Evolutionary conservation across 2,797 vertebrate species (phyloP), one percentile per base, ranked within the genome.

Genomic region (Calcarius lapponicus): DNA sequence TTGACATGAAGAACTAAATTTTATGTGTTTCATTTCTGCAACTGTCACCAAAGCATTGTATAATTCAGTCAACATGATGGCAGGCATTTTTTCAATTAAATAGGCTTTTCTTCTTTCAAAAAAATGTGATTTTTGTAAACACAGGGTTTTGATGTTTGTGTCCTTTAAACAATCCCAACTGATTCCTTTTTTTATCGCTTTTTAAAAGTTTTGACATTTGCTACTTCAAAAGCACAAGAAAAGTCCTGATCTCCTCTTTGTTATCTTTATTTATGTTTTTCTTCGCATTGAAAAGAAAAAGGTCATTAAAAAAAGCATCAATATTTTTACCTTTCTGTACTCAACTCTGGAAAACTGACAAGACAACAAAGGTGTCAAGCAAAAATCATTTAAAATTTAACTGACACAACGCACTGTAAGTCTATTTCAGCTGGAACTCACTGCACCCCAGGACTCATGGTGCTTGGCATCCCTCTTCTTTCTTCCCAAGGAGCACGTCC

Each of bases 61-160:
- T 80, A 86, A 90, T 91, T 92, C 69, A 86, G 50, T 61, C 85
- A 83, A 53, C 2, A 0, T 34, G 78, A 80, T 31, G 54, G 57
- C 32, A 76, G 50, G 65, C 47, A 72, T 90, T 93, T 91, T 96
- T 94, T 88, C 75, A 92, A 78, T 91, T 91, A 91, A 86, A 53
- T 11, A 54, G 31, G 5, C 29, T 40, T 94, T 88, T 76, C 74
- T 92, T 92, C 64, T 60, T 71, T 74, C 31, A 80, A 87, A 95
- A 90, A 94, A 96, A 94, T 32, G 10, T 57, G n/a, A 78, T 40
- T 91, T 96, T 73, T 78, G 53, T 93, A 78, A 93, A 91, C 57
- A 92, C 0, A 56, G 32, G 50, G 18, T 74, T 91, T 91, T 80
- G 69, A 82, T 69, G 50, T 80, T 87, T 75, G 28, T 54, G 42